phyloP scores from a whole-genome alignment of 1,140 invertebrate genomes.

The Bombyx mandarina region DNA sequence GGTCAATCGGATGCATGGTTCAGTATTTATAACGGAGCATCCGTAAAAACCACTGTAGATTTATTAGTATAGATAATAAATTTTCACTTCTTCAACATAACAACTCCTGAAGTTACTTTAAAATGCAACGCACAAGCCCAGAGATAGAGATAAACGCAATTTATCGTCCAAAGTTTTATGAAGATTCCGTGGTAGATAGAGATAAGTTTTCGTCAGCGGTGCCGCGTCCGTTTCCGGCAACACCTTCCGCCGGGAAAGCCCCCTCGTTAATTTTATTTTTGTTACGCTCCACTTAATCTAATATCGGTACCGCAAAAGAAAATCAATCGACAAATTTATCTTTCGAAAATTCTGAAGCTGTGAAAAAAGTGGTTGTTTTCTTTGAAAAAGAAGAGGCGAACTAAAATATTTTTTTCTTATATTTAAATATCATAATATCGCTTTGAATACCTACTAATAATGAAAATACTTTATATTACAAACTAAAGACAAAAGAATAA shows the following conservation, averaged over 20 bases:
- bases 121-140: background rate
- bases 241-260: conserved; percentile 41
- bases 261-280: conserved; percentile 62
- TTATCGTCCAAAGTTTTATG: conserved; percentile 37
- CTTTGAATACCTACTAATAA: too few relatives aligned
- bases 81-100: background rate
- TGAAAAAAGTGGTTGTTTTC: too few relatives aligned
- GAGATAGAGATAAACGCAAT: conserved; percentile 15
- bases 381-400: too few relatives aligned
- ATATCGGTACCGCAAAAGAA: conserved; percentile 25
- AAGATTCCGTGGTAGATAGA: conserved; percentile 45
- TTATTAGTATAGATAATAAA: too few relatives aligned
- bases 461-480: too few relatives aligned
- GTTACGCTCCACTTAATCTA: conserved; percentile 42
- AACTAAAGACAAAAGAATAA: background rate
- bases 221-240: conserved; percentile 41
- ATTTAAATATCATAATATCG: background rate
- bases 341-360: background rate
- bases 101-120: background rate
- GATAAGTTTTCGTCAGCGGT: conserved; percentile 38
- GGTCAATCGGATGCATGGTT: too few relatives aligned
- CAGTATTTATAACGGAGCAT: too few relatives aligned
- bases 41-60: too few relatives aligned
- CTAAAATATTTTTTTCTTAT: background rate
- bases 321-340: conserved; percentile 7